Conservation (phyloP, 2,797 vertebrate species). For the Champsocephalus esox region DNA sequence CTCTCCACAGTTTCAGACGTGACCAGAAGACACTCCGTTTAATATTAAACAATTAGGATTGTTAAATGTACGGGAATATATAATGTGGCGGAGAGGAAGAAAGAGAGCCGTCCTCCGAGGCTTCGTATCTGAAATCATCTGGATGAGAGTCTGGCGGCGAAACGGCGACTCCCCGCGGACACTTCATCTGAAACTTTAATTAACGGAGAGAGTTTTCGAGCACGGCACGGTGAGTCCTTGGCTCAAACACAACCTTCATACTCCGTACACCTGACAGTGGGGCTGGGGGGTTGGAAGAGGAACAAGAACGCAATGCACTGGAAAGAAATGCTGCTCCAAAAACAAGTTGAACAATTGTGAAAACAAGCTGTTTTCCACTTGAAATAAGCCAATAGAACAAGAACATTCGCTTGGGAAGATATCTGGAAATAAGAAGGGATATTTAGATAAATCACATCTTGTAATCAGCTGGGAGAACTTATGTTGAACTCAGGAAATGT, state of each 20-base stretch:
- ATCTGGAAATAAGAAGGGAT: too few species aligned
- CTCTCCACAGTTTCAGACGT: constrained; percentile 42
- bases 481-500: too few species aligned
- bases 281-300: neutral
- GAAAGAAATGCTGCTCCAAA: too few species aligned
- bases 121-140: constrained; percentile 68
- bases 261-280: constrained; percentile 52
- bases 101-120: constrained; percentile 55
- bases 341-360: too few species aligned
- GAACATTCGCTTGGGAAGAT: too few species aligned
- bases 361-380: too few species aligned
- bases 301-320: constrained; percentile 6
- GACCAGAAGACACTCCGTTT: constrained; percentile 40
- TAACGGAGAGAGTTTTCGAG: constrained; percentile 61
- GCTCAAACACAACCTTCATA: constrained; percentile 66
- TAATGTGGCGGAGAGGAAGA: constrained; percentile 36
- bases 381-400: too few species aligned
- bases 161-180: constrained; percentile 63
- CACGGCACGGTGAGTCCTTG: constrained; percentile 52
- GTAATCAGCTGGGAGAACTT: too few species aligned
- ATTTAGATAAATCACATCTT: too few species aligned
- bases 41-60: constrained; percentile 59
- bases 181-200: constrained; percentile 71
- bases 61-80: constrained; percentile 34
- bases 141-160: constrained; percentile 58